Evolutionary conservation across 2,113 vertebrate species (phyloP).

Genomic region (Dinomys branickii): DNA sequence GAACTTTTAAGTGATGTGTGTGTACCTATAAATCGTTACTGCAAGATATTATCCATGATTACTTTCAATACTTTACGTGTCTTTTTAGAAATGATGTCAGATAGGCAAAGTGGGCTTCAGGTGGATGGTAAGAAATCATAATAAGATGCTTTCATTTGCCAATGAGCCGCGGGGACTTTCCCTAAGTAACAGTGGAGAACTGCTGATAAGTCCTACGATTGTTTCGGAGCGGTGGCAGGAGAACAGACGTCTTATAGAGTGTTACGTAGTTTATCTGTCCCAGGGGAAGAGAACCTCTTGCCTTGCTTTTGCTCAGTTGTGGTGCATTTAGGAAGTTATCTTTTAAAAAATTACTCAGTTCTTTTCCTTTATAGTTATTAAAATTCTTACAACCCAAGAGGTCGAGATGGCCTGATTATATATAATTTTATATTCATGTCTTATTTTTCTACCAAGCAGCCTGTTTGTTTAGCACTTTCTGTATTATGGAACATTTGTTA

Average conservation of each 20-base stretch:
- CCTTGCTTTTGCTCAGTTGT: constrained; percentile 17
- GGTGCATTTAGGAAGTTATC: background rate
- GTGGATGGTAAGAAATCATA: background rate
- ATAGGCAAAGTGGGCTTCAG: constrained; percentile 1
- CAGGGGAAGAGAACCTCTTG: background rate
- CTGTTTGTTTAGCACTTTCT: background rate
- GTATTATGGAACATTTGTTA: background rate
- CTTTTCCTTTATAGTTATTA: constrained; percentile 41
- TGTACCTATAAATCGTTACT: background rate
- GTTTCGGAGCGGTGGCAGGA: background rate
- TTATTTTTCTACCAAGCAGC: background rate
- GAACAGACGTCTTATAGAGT: background rate
- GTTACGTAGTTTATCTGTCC: background rate
- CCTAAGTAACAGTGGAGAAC: background rate
- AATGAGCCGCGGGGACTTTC: background rate
- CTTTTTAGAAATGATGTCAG: constrained; percentile 45
- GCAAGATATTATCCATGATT: background rate
- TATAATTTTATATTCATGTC: background rate
- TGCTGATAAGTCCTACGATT: background rate
- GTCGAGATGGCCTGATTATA: background rate
- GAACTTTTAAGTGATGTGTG: background rate
- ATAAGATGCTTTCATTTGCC: constrained; percentile 17
- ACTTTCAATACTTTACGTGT: constrained; percentile 31
- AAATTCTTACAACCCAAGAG: background rate
- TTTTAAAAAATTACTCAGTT: background rate